phyloP scores from a whole-genome alignment of 1,140 invertebrate species.

The Trichonephila inaurata region DNA sequence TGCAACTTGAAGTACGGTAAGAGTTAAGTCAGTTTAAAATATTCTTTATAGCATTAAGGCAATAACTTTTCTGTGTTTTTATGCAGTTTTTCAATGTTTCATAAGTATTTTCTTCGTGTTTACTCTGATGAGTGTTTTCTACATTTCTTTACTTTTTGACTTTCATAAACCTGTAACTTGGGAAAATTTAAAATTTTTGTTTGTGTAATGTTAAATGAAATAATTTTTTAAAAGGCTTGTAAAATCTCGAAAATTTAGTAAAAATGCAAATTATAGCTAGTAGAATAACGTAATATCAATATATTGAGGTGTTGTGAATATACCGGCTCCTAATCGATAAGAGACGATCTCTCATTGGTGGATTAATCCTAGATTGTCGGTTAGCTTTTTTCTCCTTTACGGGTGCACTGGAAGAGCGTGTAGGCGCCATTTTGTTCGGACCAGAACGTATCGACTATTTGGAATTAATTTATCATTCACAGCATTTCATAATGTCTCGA shows the following conservation, averaged over 20 bases:
- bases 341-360: constrained; percentile 22
- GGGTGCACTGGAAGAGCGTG: not conserved
- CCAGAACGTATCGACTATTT: not conserved
- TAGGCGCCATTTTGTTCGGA: constrained; percentile 23
- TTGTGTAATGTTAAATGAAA: too few species aligned
- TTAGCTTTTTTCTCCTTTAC: not conserved
- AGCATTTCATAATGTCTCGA: constrained; percentile 45
- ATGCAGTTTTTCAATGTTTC: not conserved
- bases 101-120: not conserved
- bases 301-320: too few species aligned
- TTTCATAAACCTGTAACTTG: too few species aligned
- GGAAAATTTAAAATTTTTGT: too few species aligned
- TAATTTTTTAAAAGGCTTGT: too few species aligned
- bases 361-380: not conserved
- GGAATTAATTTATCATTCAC: not conserved
- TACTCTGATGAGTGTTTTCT: not conserved
- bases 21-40: constrained; percentile 9
- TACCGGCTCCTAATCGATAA: not conserved
- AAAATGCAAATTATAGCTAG: too few species aligned
- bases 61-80: not conserved
- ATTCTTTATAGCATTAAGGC: too few species aligned
- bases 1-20: constrained; percentile 81
- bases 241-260: too few species aligned
- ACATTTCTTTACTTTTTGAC: not conserved
- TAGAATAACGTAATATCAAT: too few species aligned